A percentile compares a stretch with the other conserved stretches of the same genome.
Conservation (phyloP, 1,140 invertebrate genomes). For the Neodiprion fabricii region DNA sequence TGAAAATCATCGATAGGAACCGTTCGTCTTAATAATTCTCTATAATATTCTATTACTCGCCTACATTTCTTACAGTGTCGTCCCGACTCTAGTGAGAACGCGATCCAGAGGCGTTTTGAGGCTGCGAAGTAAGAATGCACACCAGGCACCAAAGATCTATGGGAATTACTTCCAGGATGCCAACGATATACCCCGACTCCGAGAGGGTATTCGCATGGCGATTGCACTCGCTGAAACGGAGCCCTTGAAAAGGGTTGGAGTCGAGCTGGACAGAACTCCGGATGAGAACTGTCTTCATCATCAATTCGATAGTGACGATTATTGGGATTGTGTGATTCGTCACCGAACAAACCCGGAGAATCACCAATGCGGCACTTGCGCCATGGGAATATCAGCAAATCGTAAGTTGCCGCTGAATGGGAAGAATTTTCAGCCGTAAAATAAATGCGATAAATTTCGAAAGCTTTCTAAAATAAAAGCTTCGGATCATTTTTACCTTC, state of each 20-base stretch:
- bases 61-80: not conserved
- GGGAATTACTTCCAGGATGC: conserved; percentile 62
- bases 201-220: conserved; percentile 79
- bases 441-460: not conserved
- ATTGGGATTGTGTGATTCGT: conserved; percentile 45
- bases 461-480: not conserved
- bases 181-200: conserved; percentile 58
- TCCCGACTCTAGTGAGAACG: conserved; percentile 50
- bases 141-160: conserved; percentile 65
- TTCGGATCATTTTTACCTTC: not conserved
- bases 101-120: conserved; percentile 61
- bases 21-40: too few species aligned
- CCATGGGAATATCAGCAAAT: conserved; percentile 35
- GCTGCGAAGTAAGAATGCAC: conserved; percentile 62
- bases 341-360: conserved; percentile 38
- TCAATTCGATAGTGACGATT: conserved; percentile 49
- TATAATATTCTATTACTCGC: not conserved
- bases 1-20: too few species aligned
- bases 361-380: conserved; percentile 49
- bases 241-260: conserved; percentile 72
- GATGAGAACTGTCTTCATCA: conserved; percentile 77
- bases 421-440: too few species aligned
- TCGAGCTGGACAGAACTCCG: conserved; percentile 69
- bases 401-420: not conserved
- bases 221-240: conserved; percentile 73